These are phyloP conservation scores for Plebejus melissa DNA, from an alignment of 2,888 invertebrate genomes.

Conservation along the genomic window DNA sequence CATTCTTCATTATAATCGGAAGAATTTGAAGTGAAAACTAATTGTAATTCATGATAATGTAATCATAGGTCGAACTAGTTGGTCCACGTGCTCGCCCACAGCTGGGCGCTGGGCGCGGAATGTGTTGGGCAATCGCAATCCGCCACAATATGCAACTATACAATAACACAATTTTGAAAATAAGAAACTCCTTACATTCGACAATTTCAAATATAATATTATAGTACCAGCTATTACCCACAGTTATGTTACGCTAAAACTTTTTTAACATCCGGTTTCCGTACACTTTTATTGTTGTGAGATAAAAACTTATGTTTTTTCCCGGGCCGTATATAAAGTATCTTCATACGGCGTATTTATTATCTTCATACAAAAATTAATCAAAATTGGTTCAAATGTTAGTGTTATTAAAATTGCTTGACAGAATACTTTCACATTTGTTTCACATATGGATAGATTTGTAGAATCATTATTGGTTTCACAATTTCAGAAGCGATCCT, in stretches of 20 bases:
- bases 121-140: slow-evolving; percentile 10
- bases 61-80: slow-evolving; percentile 15
- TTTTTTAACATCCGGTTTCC: too few relatives aligned
- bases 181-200: background rate
- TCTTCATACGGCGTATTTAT: too few relatives aligned
- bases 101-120: background rate
- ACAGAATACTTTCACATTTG: background rate
- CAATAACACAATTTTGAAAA: background rate
- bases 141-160: slow-evolving; percentile 11
- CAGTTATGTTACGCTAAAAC: too few relatives aligned
- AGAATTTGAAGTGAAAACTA: slow-evolving; percentile 10
- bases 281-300: too few relatives aligned
- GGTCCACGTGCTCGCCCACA: slow-evolving; percentile 24
- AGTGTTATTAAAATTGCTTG: background rate
- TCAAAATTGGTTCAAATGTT: background rate
- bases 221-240: background rate
- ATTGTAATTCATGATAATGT: slow-evolving; percentile 23
- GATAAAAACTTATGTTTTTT: too few relatives aligned
- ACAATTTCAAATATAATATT: background rate
- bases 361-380: too few relatives aligned
- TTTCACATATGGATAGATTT: background rate
- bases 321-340: too few relatives aligned
- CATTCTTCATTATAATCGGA: background rate
- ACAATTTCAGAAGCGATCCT: too few relatives aligned
- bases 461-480: too few relatives aligned